Evolutionary conservation across 2,888 invertebrate genomes (phyloP).

Genomic region (Caenorhabditis sp.): DNA sequence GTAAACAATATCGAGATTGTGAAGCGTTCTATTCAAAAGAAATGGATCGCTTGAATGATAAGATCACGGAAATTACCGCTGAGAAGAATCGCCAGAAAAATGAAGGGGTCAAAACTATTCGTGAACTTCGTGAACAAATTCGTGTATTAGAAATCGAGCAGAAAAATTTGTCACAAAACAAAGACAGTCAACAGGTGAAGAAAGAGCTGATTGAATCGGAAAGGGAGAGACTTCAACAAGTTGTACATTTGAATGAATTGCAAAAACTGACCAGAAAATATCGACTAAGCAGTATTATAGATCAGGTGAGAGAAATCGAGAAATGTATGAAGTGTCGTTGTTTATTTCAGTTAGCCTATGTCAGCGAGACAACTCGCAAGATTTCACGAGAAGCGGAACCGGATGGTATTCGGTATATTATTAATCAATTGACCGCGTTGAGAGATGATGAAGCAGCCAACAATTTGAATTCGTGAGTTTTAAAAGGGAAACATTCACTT

Average conservation of each 20-base stretch:
- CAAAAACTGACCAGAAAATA: conserved; percentile 70
- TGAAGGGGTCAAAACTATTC: conserved; percentile 52
- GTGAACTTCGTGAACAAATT: conserved; percentile 63
- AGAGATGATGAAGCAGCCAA: conserved; percentile 62
- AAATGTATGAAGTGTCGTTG: not conserved
- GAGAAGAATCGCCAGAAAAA: conserved; percentile 51
- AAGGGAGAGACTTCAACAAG: conserved; percentile 64
- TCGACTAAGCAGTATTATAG: conserved; percentile 67
- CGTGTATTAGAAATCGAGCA: conserved; percentile 69
- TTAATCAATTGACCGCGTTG: conserved; percentile 59
- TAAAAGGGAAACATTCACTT: no score
- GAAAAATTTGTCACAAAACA: conserved; percentile 59
- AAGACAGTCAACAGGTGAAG: conserved; percentile 50
- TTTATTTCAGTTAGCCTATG: conserved; percentile 50
- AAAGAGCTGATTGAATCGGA: conserved; percentile 65
- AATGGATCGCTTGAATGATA: conserved; percentile 60
- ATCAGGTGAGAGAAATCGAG: conserved; percentile 50
- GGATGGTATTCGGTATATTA: conserved; percentile 57
- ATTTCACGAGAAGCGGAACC: conserved; percentile 46
- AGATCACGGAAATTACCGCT: conserved; percentile 57
- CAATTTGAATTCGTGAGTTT: conserved; percentile 34
- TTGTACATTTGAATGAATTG: conserved; percentile 67
- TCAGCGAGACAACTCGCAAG: conserved; percentile 48
- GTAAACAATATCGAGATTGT: conserved; percentile 67
- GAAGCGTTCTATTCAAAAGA: conserved; percentile 65